phyloP scores from a whole-genome alignment of 92 coral and sea anemone species.

The Scolanthus callimorphus region DNA sequence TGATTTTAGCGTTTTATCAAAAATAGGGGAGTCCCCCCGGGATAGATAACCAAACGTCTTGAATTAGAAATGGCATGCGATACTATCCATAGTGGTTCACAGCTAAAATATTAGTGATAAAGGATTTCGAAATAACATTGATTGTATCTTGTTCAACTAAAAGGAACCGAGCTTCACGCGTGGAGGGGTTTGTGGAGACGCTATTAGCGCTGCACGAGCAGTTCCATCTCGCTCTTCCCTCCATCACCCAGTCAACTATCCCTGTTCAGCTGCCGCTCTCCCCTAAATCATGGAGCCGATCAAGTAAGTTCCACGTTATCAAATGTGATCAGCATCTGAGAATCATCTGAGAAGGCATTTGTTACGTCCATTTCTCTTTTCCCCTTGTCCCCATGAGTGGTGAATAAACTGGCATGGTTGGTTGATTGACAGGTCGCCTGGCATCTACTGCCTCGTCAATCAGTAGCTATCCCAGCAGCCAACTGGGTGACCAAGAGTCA shows the following conservation, averaged over 20 bases:
- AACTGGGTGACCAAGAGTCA: slow-evolving; percentile 30
- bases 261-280: slow-evolving; percentile 32
- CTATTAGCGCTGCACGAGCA: slow-evolving; percentile 52
- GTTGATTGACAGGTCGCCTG: slow-evolving; percentile 52
- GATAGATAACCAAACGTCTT: too few species aligned
- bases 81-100: too few species aligned
- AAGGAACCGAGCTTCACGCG: slow-evolving; percentile 77
- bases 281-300: slow-evolving; percentile 29
- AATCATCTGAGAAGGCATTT: too few species aligned
- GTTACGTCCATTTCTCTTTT: too few species aligned
- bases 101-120: too few species aligned
- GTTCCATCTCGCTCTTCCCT: slow-evolving; percentile 72
- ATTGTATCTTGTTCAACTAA: background rate
- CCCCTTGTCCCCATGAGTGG: too few species aligned
- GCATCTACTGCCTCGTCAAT: slow-evolving; percentile 56
- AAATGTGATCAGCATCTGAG: too few species aligned
- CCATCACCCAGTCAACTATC: slow-evolving; percentile 40
- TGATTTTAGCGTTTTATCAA: too few species aligned
- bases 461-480: slow-evolving; percentile 56
- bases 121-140: too few species aligned
- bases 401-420: too few species aligned
- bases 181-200: slow-evolving; percentile 63
- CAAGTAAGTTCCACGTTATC: slow-evolving; percentile 14
- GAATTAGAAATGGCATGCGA: too few species aligned
- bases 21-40: too few species aligned